These are phyloP conservation scores for Lithophane socia DNA, from an alignment of 2,888 invertebrate species.

Conservation along the genomic window DNA sequence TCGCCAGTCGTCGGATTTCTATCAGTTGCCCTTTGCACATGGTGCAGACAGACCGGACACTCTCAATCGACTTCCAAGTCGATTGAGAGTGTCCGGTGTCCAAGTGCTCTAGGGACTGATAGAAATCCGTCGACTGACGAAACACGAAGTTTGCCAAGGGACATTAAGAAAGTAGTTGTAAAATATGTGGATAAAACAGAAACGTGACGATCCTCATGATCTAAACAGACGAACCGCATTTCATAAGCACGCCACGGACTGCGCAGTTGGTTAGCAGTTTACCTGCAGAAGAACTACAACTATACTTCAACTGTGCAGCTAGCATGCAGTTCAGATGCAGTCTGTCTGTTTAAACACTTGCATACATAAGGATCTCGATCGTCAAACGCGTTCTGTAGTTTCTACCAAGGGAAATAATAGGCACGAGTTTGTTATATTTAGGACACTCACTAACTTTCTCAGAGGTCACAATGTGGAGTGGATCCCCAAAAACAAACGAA, in stretches of 20 bases:
- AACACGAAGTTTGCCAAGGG: no score
- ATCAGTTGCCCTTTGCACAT: no score
- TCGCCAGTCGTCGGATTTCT: no score
- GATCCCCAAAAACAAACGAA: background rate
- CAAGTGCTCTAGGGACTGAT: no score
- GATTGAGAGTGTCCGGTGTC: no score
- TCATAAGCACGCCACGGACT: background rate
- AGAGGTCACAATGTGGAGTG: background rate
- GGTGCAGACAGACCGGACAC: no score
- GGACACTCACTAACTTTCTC: background rate
- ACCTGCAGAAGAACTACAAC: background rate
- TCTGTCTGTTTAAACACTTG: background rate
- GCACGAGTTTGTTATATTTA: background rate
- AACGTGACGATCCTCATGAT: background rate
- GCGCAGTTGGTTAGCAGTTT: background rate
- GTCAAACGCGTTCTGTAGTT: background rate
- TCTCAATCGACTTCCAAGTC: no score
- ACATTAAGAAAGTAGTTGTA: no score
- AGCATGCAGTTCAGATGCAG: background rate
- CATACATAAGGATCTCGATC: background rate
- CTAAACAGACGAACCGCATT: background rate
- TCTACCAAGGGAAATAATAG: background rate
- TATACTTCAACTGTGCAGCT: background rate
- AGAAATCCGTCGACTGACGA: no score
- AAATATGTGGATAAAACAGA: background rate